These are phyloP conservation scores for Cheumatopsyche charites DNA, from an alignment of 1,140 invertebrate species.

Conservation along the genomic window DNA sequence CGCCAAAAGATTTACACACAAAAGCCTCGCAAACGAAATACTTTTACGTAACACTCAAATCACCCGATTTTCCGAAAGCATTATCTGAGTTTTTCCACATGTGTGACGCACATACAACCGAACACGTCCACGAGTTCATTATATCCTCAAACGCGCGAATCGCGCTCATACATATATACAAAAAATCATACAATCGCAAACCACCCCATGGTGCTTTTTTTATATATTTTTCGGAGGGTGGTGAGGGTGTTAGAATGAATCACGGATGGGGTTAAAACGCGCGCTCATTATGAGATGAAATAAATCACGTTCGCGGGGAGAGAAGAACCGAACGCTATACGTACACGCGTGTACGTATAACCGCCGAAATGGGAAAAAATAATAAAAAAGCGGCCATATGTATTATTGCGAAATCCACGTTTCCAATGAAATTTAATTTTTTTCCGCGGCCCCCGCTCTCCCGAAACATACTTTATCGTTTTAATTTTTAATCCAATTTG, in stretches of 20 bases:
- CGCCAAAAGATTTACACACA: too few relatives aligned
- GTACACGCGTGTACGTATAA: neutral
- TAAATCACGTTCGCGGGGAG: constrained; percentile 37
- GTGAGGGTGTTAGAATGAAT: constrained; percentile 2
- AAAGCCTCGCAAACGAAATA: too few relatives aligned
- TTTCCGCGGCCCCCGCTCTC: constrained; percentile 22
- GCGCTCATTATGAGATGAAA: constrained; percentile 37
- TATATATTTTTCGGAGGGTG: neutral
- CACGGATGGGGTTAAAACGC: constrained; percentile 20
- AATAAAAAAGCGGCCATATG: constrained; percentile 29
- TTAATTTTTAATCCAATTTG: constrained; percentile 65
- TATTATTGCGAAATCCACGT: constrained; percentile 43
- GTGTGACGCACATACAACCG: too few relatives aligned
- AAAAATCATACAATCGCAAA: too few relatives aligned
- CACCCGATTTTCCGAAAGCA: too few relatives aligned
- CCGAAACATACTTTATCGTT: constrained; percentile 52
- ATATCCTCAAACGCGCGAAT: too few relatives aligned
- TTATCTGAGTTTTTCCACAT: too few relatives aligned
- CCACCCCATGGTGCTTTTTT: too few relatives aligned
- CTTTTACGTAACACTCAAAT: too few relatives aligned
- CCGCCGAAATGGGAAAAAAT: neutral
- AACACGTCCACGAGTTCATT: too few relatives aligned
- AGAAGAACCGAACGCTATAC: constrained; percentile 22
- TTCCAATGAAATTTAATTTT: constrained; percentile 54
- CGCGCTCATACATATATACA: too few relatives aligned